Base-by-base conservation (phyloP, 2,888 invertebrate genomes). In the Diplolepis rosae region DNA sequence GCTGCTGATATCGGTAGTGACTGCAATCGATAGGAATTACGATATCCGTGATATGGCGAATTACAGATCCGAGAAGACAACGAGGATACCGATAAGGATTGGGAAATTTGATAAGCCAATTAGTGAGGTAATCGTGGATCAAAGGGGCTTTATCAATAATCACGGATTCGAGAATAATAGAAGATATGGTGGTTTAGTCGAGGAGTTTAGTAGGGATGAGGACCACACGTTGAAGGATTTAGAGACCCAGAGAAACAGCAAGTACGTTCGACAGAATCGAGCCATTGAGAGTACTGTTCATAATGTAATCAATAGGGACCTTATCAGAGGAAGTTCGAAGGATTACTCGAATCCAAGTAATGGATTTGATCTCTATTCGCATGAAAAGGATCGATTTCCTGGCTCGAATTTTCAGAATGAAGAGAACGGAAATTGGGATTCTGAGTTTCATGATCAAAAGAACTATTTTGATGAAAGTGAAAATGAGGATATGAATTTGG, bases 241-340 rank as follows among this genome's bases (percentile, higher is more conserved):
- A 5, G 45, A 3, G 18, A 45, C n/a, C 11, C 28, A 30, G 18
- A 66, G 66, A 28, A 42, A 32, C 22, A 42, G 22, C 22, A 50
- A 61, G 18, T 73, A 68, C 42, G 69, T 72, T 32, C 79, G 79
- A 4, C 77, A 79, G 39, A 76, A 79, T 68, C 74, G 79, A 32
- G 79, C 79, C 24, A 79, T 79, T 24, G 79, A 72, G 35, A 73
- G 68, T 15, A 74, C 72, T 11, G 27, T 74, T 54, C 76, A 79
- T 30, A 80, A 78, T 56, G 70, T 72, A 7, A 51, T 70, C 24
- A 68, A 65, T 9, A 22, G 69, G n/a, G 66, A 51, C 35, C 27
- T 65, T 28, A 61, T 61, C n/a, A 35, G 39, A 15, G 32, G 32
- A 27, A 48, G 15, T 39, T 13, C 15, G 18, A 52, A 67, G 30